phyloP scores from a whole-genome alignment of 2,888 invertebrate species.

The Habroteleia sp. region DNA sequence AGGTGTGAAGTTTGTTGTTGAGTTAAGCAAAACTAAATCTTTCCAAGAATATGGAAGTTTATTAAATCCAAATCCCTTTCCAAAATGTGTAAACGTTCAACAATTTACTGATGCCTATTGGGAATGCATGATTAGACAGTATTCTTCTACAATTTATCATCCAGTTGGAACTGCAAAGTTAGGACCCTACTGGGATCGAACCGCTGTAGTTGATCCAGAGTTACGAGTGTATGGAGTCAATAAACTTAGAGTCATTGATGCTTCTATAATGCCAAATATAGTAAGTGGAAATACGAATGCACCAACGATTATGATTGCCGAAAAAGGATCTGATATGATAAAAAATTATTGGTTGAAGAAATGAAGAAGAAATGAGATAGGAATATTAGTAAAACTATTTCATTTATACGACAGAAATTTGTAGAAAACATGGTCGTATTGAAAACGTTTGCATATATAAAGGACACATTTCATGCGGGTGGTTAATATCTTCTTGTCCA shows the following conservation, averaged over 20 bases:
- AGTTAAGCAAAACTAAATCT: conserved; percentile 89
- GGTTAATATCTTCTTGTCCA: too few species aligned
- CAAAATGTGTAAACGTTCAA: conserved; percentile 87
- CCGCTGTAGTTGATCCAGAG: conserved; percentile 91
- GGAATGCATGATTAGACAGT: conserved; percentile 92
- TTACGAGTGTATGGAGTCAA: conserved; percentile 90
- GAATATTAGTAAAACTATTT: too few species aligned
- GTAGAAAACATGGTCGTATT: too few species aligned
- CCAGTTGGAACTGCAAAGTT: conserved; percentile 94
- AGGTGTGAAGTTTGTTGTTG: conserved; percentile 92
- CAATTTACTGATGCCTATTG: conserved; percentile 89
- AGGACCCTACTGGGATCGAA: conserved; percentile 93
- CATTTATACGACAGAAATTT: too few species aligned
- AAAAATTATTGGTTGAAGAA: conserved; percentile 87
- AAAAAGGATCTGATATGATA: conserved; percentile 92
- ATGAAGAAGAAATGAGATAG: too few species aligned
- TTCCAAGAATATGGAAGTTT: conserved; percentile 88
- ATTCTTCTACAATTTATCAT: conserved; percentile 92
- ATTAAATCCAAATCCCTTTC: conserved; percentile 87
- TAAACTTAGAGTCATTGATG: conserved; percentile 89
- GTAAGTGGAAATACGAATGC: conserved; percentile 94
- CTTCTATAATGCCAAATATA: conserved; percentile 92
- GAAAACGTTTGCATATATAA: too few species aligned
- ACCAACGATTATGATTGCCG: conserved; percentile 92
- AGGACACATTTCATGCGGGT: too few species aligned